Evolutionary conservation across 2,888 invertebrate genomes (phyloP).

Genomic region (Mimachlamys varia): DNA sequence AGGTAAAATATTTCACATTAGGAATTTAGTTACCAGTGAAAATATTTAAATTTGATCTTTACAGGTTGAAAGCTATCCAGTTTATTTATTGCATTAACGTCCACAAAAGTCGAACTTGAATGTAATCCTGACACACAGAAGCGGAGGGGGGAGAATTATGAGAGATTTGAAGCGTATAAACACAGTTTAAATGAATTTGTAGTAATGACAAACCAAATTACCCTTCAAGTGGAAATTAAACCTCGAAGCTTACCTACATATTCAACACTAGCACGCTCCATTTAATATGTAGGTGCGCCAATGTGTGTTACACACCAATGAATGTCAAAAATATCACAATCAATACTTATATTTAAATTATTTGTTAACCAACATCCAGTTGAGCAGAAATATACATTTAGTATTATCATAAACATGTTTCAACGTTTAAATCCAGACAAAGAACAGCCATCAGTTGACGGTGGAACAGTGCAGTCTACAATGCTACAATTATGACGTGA

Average conservation of each 20-base stretch:
- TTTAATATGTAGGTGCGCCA: no score
- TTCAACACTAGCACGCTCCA: no score
- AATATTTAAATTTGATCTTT: background rate
- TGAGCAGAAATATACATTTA: no score
- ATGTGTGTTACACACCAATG: no score
- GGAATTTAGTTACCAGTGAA: background rate
- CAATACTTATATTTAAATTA: no score
- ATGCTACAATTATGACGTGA: no score
- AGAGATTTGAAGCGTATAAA: background rate
- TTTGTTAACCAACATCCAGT: no score
- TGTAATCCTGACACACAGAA: background rate
- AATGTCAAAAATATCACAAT: no score
- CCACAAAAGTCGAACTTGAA: background rate
- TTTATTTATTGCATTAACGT: background rate
- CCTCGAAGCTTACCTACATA: background rate
- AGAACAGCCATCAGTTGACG: no score
- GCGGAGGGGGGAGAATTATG: background rate
- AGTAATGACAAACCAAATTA: background rate
- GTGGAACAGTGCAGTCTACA: no score
- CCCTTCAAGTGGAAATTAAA: background rate
- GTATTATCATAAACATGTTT: no score
- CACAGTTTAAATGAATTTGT: background rate
- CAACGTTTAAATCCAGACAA: no score
- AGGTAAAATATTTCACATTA: background rate
- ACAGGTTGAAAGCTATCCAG: background rate